Conservation (phyloP, 35 echinoderm and acorn worm species). For the Anneissia japonica region DNA sequence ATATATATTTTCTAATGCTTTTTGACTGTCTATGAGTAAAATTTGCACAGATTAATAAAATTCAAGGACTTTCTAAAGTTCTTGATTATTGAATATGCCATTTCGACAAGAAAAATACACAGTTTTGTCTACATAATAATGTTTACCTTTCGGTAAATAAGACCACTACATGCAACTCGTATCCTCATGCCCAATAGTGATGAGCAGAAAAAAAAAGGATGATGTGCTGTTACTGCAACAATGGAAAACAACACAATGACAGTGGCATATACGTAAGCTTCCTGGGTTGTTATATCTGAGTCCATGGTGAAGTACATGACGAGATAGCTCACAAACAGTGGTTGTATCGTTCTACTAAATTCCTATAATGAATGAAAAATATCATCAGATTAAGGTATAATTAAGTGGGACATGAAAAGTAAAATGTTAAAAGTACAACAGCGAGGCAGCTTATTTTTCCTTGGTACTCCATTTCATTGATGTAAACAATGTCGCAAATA, state of each 20-base stretch:
- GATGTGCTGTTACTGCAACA: not conserved
- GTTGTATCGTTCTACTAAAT: not conserved
- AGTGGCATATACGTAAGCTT: not conserved
- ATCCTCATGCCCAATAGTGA: not conserved
- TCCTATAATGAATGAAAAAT: not conserved
- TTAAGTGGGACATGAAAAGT: too few species aligned
- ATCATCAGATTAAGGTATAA: too few species aligned
- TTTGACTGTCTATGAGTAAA: too few species aligned
- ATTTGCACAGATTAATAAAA: too few species aligned
- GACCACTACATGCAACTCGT: not conserved
- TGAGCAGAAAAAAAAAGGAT: not conserved
- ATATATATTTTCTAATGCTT: too few species aligned
- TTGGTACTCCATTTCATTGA: too few species aligned
- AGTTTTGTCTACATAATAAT: not conserved
- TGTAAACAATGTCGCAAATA: too few species aligned
- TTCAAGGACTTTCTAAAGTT: too few species aligned
- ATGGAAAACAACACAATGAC: not conserved
- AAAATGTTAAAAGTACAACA: not conserved
- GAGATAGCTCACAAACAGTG: not conserved
- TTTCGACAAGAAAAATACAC: too few species aligned
- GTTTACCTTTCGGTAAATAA: conserved; percentile 7
- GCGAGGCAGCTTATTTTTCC: not conserved
- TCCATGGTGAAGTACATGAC: not conserved
- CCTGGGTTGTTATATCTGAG: not conserved
- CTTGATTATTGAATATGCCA: too few species aligned